Conservation (phyloP, 2,888 invertebrate species). For the Pachycephus smyrnensis region DNA sequence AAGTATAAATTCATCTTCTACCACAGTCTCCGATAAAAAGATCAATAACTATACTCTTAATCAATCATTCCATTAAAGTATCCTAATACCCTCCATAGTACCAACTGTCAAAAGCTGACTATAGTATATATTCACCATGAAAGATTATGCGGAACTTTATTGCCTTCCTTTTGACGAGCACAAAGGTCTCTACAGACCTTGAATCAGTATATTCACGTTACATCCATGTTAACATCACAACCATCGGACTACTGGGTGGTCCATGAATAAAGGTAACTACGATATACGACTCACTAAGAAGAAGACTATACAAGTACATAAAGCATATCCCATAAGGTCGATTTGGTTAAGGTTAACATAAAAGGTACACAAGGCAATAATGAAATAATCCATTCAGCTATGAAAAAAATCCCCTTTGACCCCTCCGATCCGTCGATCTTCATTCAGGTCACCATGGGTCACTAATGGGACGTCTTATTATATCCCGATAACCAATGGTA, state of each 20-base stretch:
- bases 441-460: neutral
- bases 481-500: neutral
- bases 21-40: neutral
- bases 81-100: neutral
- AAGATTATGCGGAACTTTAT: neutral
- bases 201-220: neutral
- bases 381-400: neutral
- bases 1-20: too few species aligned
- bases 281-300: neutral
- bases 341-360: neutral
- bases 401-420: neutral
- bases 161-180: neutral
- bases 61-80: neutral
- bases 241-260: neutral
- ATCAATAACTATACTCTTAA: neutral
- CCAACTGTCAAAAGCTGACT: neutral
- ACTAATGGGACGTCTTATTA: neutral
- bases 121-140: neutral
- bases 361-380: neutral
- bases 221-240: neutral
- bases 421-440: neutral
- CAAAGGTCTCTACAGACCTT: neutral
- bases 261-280: neutral
- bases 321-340: neutral
- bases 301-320: neutral